Conservation (phyloP, 2,888 invertebrate genomes). For the Caenorhabditis becei region DNA sequence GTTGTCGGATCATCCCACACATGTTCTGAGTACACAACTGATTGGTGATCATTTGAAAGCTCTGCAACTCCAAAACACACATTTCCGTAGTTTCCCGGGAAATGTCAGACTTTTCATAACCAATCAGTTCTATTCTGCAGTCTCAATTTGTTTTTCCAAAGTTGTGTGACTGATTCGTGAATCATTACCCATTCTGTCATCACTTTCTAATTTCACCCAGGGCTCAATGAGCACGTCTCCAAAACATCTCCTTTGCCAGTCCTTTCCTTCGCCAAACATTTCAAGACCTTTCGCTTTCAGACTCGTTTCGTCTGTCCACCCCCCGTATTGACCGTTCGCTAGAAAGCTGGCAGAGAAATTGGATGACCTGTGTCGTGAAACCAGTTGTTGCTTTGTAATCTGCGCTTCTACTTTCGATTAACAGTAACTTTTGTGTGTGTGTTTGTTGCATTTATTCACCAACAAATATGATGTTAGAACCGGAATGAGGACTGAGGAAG, state of each 20-base stretch:
- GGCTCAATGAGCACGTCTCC: not conserved
- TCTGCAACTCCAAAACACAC: too few relatives aligned
- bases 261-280: not conserved
- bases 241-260: not conserved
- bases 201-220: not conserved
- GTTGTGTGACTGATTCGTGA: too few relatives aligned
- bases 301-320: constrained; percentile 17
- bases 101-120: too few relatives aligned
- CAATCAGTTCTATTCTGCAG: too few relatives aligned
- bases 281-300: constrained; percentile 31
- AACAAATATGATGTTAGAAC: constrained; percentile 6
- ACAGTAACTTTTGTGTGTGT: constrained; percentile 37
- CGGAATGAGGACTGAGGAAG: constrained; percentile 2
- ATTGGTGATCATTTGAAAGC: too few relatives aligned
- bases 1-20: too few relatives aligned
- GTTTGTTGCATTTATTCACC: constrained; percentile 28
- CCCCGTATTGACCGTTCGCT: constrained; percentile 36
- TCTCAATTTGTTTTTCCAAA: too few relatives aligned
- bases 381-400: constrained; percentile 65
- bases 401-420: constrained; percentile 57
- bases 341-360: constrained; percentile 39
- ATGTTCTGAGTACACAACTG: too few relatives aligned
- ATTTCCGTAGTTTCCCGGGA: too few relatives aligned
- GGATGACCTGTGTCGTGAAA: constrained; percentile 61
- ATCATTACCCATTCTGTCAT: too few relatives aligned